Evolutionary conservation across 2,797 vertebrate genomes (phyloP), one percentile per base, ranked within the genome.

Genomic region (Lophius americanus): DNA sequence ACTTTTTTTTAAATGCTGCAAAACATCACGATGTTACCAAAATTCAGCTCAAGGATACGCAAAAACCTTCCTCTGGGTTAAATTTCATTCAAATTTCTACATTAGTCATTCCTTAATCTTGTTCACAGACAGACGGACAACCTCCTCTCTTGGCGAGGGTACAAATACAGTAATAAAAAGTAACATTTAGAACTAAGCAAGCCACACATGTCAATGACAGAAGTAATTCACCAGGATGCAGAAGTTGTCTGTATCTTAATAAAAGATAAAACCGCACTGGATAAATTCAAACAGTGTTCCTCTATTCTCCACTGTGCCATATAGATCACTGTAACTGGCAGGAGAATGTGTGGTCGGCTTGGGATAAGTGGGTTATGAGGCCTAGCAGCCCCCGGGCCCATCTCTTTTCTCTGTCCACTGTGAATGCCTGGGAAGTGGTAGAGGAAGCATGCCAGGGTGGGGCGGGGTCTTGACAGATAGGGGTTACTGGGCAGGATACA

Each of bases 341-440:
- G 58, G 14, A 36, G 60, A 43, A 10, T 37, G 35, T 57, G 49
- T 12, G 50, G 33, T 13, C 46, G 63, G 23, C 56, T 52, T n/a
- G 49, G 23, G 37, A 64, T 41, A 85, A 83, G 68, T 85, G 64
- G 82, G 76, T 76, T 74, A 81, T n/a, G 11, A 70, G 64, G 52
- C 74, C 51, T 36, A 23, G 4, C n/a, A 56, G 71, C 66, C 75
- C 38, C 7, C 7, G 63, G 63, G 73, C 50, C 47, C 57, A 12
- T 71, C 66, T 61, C 65, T 9, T 6, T 35, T 43, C 60, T 37
- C 41, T 49, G 38, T 13, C 52, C 56, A 6, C 32, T 51, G 59
- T 42, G 14, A 63, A 71, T 78, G 70, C 66, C 68, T 78, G 71
- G 59, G 74, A 78, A 82, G 53, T 78, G 79, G 72, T 75, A 83